A percentile compares a stretch with the other conserved stretches of the same genome.
Evolutionary conservation across 1,140 invertebrate genomes (phyloP).

Genomic region (Drosophila santomea): DNA sequence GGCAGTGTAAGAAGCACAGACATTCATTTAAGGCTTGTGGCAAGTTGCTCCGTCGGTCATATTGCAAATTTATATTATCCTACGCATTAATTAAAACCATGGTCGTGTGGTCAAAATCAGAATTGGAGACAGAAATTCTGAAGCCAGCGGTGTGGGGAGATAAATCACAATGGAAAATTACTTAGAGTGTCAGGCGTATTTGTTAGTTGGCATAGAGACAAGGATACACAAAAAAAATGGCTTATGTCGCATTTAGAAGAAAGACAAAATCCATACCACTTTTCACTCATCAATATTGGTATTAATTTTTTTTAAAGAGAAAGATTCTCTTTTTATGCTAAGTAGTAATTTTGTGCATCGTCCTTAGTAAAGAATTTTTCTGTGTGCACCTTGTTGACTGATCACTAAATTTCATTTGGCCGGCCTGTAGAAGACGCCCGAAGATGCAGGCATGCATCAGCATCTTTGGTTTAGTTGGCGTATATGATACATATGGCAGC

Average conservation of each 20-base stretch:
- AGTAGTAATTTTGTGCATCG: too few relatives aligned
- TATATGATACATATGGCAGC: slow-evolving; percentile 40
- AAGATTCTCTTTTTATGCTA: background rate
- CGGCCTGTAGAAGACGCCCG: slow-evolving; percentile 2
- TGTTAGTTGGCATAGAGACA: slow-evolving; percentile 10
- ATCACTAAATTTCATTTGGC: slow-evolving; percentile 28
- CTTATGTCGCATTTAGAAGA: too few relatives aligned
- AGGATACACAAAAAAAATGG: background rate
- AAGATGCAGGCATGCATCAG: slow-evolving; percentile 33
- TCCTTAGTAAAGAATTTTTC: background rate
- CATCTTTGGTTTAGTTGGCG: slow-evolving; percentile 35
- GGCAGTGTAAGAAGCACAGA: slow-evolving; percentile 41
- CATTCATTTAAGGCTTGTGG: slow-evolving; percentile 51
- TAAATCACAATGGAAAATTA: slow-evolving; percentile 53
- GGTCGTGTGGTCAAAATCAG: slow-evolving; percentile 8
- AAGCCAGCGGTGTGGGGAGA: slow-evolving; percentile 15
- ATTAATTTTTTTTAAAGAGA: too few relatives aligned
- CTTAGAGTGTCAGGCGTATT: slow-evolving; percentile 29
- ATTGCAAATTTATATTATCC: slow-evolving; percentile 60
- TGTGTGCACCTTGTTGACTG: slow-evolving; percentile 21
- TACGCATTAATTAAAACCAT: slow-evolving; percentile 53
- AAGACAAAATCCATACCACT: too few relatives aligned
- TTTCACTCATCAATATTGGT: too few relatives aligned
- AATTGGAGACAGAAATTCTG: background rate
- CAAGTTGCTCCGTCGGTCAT: slow-evolving; percentile 19